Conservation (phyloP, 2,888 invertebrate genomes). For the Bruchidius siliquastri region DNA sequence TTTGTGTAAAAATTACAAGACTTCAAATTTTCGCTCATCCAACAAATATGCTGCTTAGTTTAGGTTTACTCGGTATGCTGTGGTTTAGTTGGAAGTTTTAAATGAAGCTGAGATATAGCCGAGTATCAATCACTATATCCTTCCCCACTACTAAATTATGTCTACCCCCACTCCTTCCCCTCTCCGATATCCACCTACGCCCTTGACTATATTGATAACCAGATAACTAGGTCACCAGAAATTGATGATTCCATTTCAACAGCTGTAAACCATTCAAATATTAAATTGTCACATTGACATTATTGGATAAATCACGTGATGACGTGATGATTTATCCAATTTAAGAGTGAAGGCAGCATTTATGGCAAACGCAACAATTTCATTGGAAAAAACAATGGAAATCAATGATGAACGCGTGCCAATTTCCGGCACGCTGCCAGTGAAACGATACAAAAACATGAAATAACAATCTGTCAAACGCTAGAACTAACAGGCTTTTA, state of each 20-base stretch:
- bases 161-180: not conserved
- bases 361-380: no score
- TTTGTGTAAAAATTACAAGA: no score
- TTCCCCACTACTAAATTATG: not conserved
- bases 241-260: not conserved
- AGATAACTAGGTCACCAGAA: not conserved
- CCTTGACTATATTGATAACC: not conserved
- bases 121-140: not conserved
- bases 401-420: not conserved
- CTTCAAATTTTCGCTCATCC: no score
- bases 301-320: no score
- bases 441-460: not conserved
- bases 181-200: not conserved
- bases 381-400: no score
- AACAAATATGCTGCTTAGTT: no score
- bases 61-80: no score
- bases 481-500: not conserved
- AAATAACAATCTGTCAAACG: not conserved
- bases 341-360: no score
- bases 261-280: not conserved
- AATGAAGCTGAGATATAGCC: not conserved
- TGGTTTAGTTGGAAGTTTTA: no score
- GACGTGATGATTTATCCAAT: no score
- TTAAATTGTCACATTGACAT: not conserved
- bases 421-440: not conserved